Conservation (phyloP, 2,888 invertebrate species). For the Taenaris catops region DNA sequence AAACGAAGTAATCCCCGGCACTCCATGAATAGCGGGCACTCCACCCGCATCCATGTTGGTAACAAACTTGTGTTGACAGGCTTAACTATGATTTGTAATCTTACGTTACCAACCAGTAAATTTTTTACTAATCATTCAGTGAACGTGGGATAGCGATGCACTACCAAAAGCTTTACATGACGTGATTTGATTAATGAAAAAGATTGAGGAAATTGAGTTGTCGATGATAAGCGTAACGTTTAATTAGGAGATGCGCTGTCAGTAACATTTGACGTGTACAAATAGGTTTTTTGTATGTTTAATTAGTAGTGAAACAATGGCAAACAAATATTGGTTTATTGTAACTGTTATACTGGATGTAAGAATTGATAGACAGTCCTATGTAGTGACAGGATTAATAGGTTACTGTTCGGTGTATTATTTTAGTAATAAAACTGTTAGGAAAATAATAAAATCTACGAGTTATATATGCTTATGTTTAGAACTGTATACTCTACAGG, state of each 20-base stretch:
- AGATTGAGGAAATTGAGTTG: constrained; percentile 45
- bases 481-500: too few relatives aligned
- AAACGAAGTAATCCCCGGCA: too few relatives aligned
- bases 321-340: neutral
- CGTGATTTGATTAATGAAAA: constrained; percentile 58
- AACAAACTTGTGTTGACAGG: too few relatives aligned
- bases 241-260: constrained; percentile 12
- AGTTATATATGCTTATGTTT: too few relatives aligned
- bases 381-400: constrained; percentile 2
- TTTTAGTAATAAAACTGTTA: constrained; percentile 4
- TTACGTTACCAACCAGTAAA: constrained; percentile 8
- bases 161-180: constrained; percentile 39
- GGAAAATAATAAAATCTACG: too few relatives aligned
- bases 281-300: constrained; percentile 7
- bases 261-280: constrained; percentile 2
- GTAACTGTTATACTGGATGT: neutral
- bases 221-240: constrained; percentile 14
- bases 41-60: too few relatives aligned
- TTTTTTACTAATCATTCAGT: constrained; percentile 39
- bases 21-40: too few relatives aligned
- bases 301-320: constrained; percentile 4
- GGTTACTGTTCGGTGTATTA: constrained; percentile 6
- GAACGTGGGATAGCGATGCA: constrained; percentile 48
- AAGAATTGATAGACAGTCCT: constrained; percentile 1
- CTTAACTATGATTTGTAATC: constrained; percentile 7